Base-by-base conservation (phyloP, 37 sponge, comb jelly and placozoan genomes). In the Ianthella basta region DNA sequence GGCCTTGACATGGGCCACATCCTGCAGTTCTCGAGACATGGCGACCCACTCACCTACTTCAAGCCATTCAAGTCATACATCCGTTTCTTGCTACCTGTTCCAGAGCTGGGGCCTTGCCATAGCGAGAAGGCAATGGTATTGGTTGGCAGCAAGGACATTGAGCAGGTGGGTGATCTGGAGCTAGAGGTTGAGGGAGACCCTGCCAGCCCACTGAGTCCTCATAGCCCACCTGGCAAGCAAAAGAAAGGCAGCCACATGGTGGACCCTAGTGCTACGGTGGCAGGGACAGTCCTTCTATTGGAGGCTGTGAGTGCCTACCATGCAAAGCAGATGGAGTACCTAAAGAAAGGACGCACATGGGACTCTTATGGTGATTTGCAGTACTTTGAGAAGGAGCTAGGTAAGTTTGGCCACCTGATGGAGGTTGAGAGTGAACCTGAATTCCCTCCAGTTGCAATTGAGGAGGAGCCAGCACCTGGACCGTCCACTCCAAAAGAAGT, bases 271-370 rank as follows among this genome's bases (percentile, higher is more conserved):
- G 21, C 21, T 13, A 0, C 44, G 2, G 24, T 18, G 24, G 40
- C 32, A 16, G 37, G 37, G 24, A 75, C 53, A 36, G 23, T 75
- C 6, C 54, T 75, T 0, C 54, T 75, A 2, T 41, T 75, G 44
- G 78, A 75, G 40, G 78, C 78, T 36, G 78, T 75, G 21, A 44
- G 40, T 19, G 78, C 78, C 41, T 75, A 36, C 38, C 78, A 75
- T 75, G 78, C 78, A 39, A 75, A 75, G 54, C 78, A 75, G 53
- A 75, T 75, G 33, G 78, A 50, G 15, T 23, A 40, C n/a, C 78
- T 75, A 1, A 39, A 75, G 21, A 36, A 24, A 40, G 41, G 38
- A 1, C 20, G 54, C 15, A 44, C 54, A 44, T 75, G 78, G 78
- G 54, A 50, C 37, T 75, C 78, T 3, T 23, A 75, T 10, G 16